Conservation (phyloP, 2,888 invertebrate genomes). For the Conchocele bisecta region DNA sequence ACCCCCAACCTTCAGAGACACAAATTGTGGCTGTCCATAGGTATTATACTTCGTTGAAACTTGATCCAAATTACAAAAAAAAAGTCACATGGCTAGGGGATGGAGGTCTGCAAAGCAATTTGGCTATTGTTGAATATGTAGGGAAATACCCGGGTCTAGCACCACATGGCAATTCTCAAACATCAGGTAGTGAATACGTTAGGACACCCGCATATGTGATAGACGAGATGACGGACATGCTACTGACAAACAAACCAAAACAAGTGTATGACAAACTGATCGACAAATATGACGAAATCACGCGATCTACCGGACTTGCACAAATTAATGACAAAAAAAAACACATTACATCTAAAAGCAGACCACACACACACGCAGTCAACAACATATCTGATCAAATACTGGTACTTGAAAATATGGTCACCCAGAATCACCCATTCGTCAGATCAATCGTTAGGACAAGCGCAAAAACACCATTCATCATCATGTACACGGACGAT, state of each 20-base stretch:
- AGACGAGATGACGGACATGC: slow-evolving; percentile 7
- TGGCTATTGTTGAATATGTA: slow-evolving; percentile 33
- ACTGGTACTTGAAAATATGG: slow-evolving; percentile 27
- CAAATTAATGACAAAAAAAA: slow-evolving; percentile 7
- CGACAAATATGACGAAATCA: slow-evolving; percentile 8
- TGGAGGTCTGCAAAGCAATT: slow-evolving; percentile 5
- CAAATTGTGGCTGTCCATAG: no score
- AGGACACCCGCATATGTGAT: slow-evolving; percentile 8
- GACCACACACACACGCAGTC: not conserved
- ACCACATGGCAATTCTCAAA: slow-evolving; percentile 26
- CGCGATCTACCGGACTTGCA: not conserved
- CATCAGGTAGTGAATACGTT: not conserved
- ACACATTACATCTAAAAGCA: not conserved
- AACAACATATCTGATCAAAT: slow-evolving; percentile 41
- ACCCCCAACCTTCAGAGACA: no score
- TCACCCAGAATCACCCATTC: slow-evolving; percentile 19
- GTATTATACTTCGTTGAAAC: no score
- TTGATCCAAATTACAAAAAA: slow-evolving; percentile 48
- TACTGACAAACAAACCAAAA: not conserved
- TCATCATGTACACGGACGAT: slow-evolving; percentile 33
- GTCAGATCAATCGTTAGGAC: slow-evolving; percentile 21
- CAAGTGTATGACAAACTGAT: slow-evolving; percentile 4
- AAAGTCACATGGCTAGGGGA: slow-evolving; percentile 36
- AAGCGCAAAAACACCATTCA: slow-evolving; percentile 26
- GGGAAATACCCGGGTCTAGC: slow-evolving; percentile 31